Percentiles rank a stretch among this genome's conserved stretches.
These are phyloP conservation scores for Anagrus nilaparvatae DNA, from an alignment of 1,140 invertebrate genomes.

Conservation along the genomic window DNA sequence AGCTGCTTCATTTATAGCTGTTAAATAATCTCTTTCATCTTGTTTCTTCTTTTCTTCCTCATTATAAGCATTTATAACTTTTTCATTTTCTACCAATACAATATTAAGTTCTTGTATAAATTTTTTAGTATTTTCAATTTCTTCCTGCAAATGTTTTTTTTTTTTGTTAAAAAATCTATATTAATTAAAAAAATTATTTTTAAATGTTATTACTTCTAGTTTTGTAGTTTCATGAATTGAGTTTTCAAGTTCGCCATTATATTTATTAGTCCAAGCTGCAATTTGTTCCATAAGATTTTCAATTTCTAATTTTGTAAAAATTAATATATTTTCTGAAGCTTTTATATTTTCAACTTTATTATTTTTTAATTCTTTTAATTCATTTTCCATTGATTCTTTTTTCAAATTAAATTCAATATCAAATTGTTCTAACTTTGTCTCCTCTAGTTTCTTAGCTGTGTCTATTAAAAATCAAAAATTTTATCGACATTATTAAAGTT, in stretches of 20 bases:
- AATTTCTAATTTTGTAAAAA: conserved; percentile 18
- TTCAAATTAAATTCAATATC: no score
- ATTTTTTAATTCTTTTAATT: conserved; percentile 11
- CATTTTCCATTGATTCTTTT: neutral
- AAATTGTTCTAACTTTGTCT: no score
- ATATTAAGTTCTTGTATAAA: conserved; percentile 17
- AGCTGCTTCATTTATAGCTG: conserved; percentile 20
- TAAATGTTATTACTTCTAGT: conserved; percentile 19
- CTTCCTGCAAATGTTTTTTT: conserved; percentile 17
- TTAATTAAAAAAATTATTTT: conserved; percentile 4
- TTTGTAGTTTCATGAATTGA: conserved; percentile 23
- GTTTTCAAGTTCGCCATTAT: conserved; percentile 23
- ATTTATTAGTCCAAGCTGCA: conserved; percentile 21
- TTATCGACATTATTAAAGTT: conserved; percentile 4
- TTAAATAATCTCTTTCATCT: conserved; percentile 18
- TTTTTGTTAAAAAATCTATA: neutral
- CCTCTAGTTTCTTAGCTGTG: conserved; percentile 6
- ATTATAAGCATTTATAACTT: conserved; percentile 21
- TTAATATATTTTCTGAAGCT: conserved; percentile 18
- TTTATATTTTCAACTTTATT: conserved; percentile 7
- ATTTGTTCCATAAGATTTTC: conserved; percentile 22
- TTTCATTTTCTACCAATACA: conserved; percentile 17
- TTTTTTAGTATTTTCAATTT: conserved; percentile 23
- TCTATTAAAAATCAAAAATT: conserved; percentile 1
- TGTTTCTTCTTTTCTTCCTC: conserved; percentile 14